Base-by-base conservation (phyloP, 92 coral and sea anemone genomes). In the Bergia puertoricense region DNA sequence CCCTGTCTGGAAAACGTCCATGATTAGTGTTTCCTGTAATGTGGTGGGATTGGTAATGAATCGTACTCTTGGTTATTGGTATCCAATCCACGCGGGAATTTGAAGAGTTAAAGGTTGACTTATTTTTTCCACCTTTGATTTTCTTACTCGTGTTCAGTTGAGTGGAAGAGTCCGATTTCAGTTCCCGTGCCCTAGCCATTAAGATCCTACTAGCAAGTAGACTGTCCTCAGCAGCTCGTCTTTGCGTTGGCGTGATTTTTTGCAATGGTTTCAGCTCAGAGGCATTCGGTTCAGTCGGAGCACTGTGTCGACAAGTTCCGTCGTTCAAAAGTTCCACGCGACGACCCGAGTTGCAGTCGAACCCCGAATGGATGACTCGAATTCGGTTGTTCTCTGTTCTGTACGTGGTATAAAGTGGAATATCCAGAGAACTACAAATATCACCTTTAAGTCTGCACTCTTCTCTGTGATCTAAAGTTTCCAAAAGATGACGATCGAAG, bases 31-130 rank as follows among this genome's bases (percentile, higher is more conserved):
- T 67, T 56, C 43, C 41, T 8, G 54, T 20, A 2, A 45, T 57
- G 38, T 94, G 85, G 11, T 89, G 90, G 66, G 86, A 89, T 11
- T 95, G 95, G 81, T 95, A 95, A 2, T 90, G 94, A 44, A 95
- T 76, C 16, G 97, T 91, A 74, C 93, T 95, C 37, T 93, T 92
- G 4, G 99, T 97, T n/a, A 97, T 97, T 0, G 99, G 99, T 16
- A 95, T 91, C 99, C 99, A 97, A 88, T 97, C 96, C 71, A 97
- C 92, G 30, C 92, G 85, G 59, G 88, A 62, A 54, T 81, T 89
- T 14, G 78, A 69, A 18, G 69, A 37, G 65, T 36, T 37, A 36
- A 3, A 69, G 46, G 44, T n/a, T 36, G 78, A 71, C 62, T 46
- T 84, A 13, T 30, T 84, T 50, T 84, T 84, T 4, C 81, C 16